Conservation (phyloP, 2,113 vertebrate species). For the Rhea americana region DNA sequence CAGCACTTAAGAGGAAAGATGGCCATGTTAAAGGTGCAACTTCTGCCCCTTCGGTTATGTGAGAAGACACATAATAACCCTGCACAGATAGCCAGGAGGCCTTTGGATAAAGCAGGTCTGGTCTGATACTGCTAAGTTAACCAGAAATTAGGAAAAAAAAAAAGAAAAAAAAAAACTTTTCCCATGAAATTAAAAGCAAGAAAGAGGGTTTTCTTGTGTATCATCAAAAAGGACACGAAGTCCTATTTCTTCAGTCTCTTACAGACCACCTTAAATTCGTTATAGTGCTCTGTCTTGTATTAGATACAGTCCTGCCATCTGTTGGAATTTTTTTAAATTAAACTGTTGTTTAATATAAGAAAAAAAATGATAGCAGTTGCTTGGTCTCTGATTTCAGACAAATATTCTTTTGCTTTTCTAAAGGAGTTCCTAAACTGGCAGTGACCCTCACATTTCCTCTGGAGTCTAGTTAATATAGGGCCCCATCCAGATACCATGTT, state of each 20-base stretch:
- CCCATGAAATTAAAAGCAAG: not conserved
- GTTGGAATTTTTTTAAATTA: not conserved
- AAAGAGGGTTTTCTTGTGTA: not conserved
- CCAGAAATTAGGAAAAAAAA: not conserved
- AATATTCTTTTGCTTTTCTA: not conserved
- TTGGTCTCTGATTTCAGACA: not conserved
- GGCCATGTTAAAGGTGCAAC: not conserved
- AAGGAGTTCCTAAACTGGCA: not conserved
- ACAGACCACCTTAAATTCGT: slow-evolving; percentile 34
- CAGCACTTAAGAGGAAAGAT: too few relatives aligned
- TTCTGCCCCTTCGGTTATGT: not conserved
- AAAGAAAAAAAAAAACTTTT: not conserved
- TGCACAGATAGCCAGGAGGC: not conserved
- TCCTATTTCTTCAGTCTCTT: not conserved
- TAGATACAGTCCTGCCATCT: slow-evolving; percentile 45
- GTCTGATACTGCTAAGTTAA: not conserved
- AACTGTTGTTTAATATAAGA: not conserved
- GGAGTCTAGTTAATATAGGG: not conserved
- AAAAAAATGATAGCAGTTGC: not conserved
- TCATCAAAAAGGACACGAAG: not conserved
- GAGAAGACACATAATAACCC: not conserved
- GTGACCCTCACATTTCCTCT: not conserved
- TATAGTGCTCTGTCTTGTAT: not conserved
- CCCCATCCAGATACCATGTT: not conserved
- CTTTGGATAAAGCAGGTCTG: not conserved